Base-by-base conservation (phyloP, 2,113 vertebrate species). In the Coryphaenoides rupestris region DNA sequence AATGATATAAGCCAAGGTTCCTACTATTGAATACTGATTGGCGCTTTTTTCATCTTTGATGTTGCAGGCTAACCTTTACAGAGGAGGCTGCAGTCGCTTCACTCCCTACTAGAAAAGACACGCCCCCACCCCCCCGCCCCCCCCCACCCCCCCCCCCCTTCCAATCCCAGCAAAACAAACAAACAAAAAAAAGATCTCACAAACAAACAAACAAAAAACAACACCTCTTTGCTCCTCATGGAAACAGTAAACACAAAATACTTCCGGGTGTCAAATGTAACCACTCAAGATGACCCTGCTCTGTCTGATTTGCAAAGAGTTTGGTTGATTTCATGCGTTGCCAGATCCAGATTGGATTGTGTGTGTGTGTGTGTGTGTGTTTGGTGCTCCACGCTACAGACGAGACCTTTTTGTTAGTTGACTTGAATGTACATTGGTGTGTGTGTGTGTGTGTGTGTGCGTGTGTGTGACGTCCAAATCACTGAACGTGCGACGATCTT, bases 31-130 rank as follows among this genome's bases (percentile, higher is more conserved):
- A 91, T 91, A 93, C 93, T 97, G 94, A 96, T 91, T 91, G 91
- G 93, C 92, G 92, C 91, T 87, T 86, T 88, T n/a, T 85, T 92
- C 93, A 90, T 93, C 93, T 94, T 92, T 93, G 92, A 93, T 91
- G 94, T 94, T 94, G 91, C 94, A 95, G 94, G 93, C 93, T 92
- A 92, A 92, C 92, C 94, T 93, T 87, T 94, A 93, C 92, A 91
- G 93, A 92, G 94, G 92, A 92, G 93, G 93, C 89, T 90, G 87
- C 93, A 92, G 91, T 91, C 93, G 92, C 92, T 94, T 93, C 93
- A 93, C 92, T 89, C 93, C 93, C 89, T 94, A 94, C 94, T 93
- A 94, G 92, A 93, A 91, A 90, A 91, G 90, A 88, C 84, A 73
- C 70, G 54, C 65, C 69, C 77, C 59, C n/a, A n/a, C n/a, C n/a